Evolutionary conservation across 2,888 invertebrate genomes (phyloP), one percentile per base, ranked within the genome.

Genomic region (Plemyria rubiginata): DNA sequence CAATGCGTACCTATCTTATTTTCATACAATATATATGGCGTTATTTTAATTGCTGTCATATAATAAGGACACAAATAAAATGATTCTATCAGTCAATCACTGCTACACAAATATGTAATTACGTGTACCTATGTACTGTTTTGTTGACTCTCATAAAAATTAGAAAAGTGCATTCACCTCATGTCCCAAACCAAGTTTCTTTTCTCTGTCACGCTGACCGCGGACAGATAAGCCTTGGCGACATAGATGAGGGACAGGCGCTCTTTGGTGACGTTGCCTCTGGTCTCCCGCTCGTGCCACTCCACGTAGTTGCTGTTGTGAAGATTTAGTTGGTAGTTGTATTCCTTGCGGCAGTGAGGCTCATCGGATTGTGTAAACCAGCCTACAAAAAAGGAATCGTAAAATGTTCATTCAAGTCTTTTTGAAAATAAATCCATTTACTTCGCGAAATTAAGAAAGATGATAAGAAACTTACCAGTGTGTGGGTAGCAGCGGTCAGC

Each of bases 331-430:
- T 94, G 94, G 85, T 98, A 98, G 82, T 96, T 96, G 93, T 97
- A 98, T 80, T 97, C 97, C 81, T 97, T 97, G 78, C 95, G 95
- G 80, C 96, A 94, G 73, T 95, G 95, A 4, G 94, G 94, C 81
- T 97, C 97, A 78, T 96, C 95, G 0, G 96, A 96, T 80, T 98
- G 97, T 8, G 94, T 95, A 81, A 98, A 98, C 96, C 97, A 97
- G 71, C 96, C 96, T 95, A 77, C 49, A 13, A 79, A 78, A 13
- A 62, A 15, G 49, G 15, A 60, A 36, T 53, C n/a, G 50, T 13
- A 32, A 45, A 16, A 16, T 36, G 48, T 29, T 41, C 22, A 29
- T 40, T 38, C 8, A 11, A 32, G 40, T 12, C 5, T 50, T 45
- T 8, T 45, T 28, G 13, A 12, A n/a, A 16, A 13, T 6, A 22